Evolutionary conservation across 2,113 vertebrate genomes (phyloP), one percentile per base, ranked within the genome.

Genomic region (Neolamprologus falcicula): DNA sequence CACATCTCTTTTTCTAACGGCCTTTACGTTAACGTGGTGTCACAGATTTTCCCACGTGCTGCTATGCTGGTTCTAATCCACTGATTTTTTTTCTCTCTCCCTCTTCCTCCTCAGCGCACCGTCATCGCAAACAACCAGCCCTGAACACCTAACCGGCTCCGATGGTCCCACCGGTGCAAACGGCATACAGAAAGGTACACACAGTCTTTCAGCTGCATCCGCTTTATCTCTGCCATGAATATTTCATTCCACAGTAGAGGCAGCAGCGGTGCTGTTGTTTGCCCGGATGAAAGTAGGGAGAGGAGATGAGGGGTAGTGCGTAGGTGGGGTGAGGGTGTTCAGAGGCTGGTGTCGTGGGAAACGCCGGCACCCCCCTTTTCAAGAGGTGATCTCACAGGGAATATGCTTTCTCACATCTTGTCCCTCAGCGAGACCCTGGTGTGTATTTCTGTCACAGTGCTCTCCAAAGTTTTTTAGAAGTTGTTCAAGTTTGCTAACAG

Each of bases 181-280:
- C 92, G 42, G 83, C 93, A 83, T 50, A 81, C 93, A 93, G 93
- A 96, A 94, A 96, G 95, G 96, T 96, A 96, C 92, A 57, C 63
- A 33, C 76, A 84, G 82, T 88, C 92, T 94, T 91, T 91, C 90
- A 85, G 89, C 90, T 80, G 86, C 86, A 26, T 86, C 86, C 19
- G 83, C 93, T 94, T 93, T 80, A 93, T 94, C 93, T 95, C 88
- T 19, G 78, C 91, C 78, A 95, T 95, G 93, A 95, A 95, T 95
- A 94, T 95, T 96, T 96, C 86, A 94, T 95, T 82, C 55, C 8
- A 86, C 90, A 47, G 87, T 12, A 6, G 85, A 94, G 90, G 90
- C 82, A 79, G 90, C 82, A 79, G 92, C 87, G 9, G 42, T 40
- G 90, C 88, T 84, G 35, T 92, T 94, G 92, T 94, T 94, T 93